Base-by-base conservation (phyloP, 2,888 invertebrate genomes). In the Spialia ferax region DNA sequence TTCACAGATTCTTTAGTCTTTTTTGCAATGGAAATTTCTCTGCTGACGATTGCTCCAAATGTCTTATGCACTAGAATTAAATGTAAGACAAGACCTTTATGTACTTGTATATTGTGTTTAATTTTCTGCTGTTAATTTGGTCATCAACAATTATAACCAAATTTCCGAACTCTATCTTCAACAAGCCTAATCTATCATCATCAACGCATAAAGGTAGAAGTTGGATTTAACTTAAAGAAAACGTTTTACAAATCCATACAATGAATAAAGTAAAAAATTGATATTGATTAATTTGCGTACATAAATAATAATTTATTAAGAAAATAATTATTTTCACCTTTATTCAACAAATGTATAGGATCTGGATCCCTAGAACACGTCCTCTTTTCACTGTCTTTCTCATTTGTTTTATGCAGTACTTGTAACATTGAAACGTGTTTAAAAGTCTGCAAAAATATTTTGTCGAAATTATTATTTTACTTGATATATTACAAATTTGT, bases 351-450 rank as follows among this genome's bases (percentile, higher is more conserved):
- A 67, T 83, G 74, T 1, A 89, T 78, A 3, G 93, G 92, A 73
- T 91, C 87, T 74, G 91, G 83, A 60, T 72, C 74, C 45, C 55
- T 32, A 23, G 5, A 18, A 67, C 42, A 52, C 2, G 22, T 48
- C 3, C 1, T 20, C 22, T 26, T 61, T n/a, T 45, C 45, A n/a
- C 52, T 60, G 1, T 32, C n/a, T 15, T 15, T 32, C 13, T 75
- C 76, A 71, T 91, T 92, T 1, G 88, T 87, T 84, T 91, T 93
- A 78, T 93, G 93, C 38, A 93, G 78, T 13, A 93, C 88, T 91
- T 93, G 89, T 64, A 93, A 74, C 45, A 91, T 68, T 8, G 91
- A 90, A 4, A 93, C 84, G 68, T 92, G 84, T 63, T 78, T 84
- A 65, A 78, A 92, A 72, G 77, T 81, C 93, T 93, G 77, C 54